Base-by-base conservation (phyloP, 1,140 invertebrate species). In the Lepidurus apus region DNA sequence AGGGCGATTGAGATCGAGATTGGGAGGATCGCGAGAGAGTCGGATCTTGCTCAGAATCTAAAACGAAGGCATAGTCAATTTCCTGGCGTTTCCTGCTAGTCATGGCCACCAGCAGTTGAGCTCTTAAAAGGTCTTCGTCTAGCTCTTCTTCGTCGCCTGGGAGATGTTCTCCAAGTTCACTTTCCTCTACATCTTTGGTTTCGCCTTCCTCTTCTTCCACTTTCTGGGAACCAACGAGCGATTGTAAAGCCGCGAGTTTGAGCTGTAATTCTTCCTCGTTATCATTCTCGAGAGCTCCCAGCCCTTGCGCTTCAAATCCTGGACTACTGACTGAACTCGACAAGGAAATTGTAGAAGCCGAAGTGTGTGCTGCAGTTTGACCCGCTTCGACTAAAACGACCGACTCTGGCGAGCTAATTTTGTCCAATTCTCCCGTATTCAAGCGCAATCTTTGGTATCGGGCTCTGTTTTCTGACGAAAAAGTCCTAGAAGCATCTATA, bases 201-300 rank as follows among this genome's bases (percentile, higher is more conserved):
- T 47, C 45, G 53, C 21, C 53, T 65, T 65, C 13, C 7, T 65
- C 17, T 65, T 65, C 9, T 17, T 65, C 53, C 13, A 21, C 1
- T 7, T 7, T 7, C 13, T 65, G 9, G 6, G 53, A 65, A 65
- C 53, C 53, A 65, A 65, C 53, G 13, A 65, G 53, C 53, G 53
- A 65, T 21, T 21, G 53, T 21, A 65, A 17, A 17, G 53, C 53
- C 6, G 53, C 13, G 13, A 65, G 53, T 65, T 65, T 65, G 53
- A 65, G 53, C 53, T 65, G 53, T 21, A 65, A 21, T 65, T 65
- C 53, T 17, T 65, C 53, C 13, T 65, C 53, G 53, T 65, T 65
- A 65, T 34, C 34, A 34, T 34, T 34, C 34, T 34, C 34, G 34
- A 34, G 34, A 34, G 34, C 34, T 34, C 34, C 34, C 34, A 34